Percentiles rank a stretch among this genome's conserved stretches.
These are phyloP conservation scores for Melanostoma scalare DNA, from an alignment of 2,888 invertebrate species.

Conservation along the genomic window DNA sequence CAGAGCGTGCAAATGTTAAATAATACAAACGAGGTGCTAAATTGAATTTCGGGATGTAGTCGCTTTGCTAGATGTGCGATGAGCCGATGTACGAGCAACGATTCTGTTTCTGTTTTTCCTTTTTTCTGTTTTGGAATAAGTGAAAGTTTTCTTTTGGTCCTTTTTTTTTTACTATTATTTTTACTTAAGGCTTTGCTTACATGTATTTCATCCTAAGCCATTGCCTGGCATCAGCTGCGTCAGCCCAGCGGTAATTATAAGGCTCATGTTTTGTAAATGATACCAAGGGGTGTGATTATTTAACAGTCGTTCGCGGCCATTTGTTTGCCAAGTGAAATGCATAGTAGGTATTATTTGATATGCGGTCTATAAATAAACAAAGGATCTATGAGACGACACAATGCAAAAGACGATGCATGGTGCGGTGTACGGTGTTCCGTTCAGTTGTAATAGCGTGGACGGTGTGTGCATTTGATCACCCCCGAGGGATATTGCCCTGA, in stretches of 20 bases:
- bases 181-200: neutral
- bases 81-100: conserved; percentile 14
- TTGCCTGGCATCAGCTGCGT: conserved; percentile 57
- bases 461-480: no score
- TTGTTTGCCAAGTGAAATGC: conserved; percentile 46
- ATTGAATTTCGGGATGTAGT: conserved; percentile 60
- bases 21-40: conserved; percentile 73
- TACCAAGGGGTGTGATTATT: conserved; percentile 70
- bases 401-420: neutral
- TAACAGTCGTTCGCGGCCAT: conserved; percentile 65
- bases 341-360: conserved; percentile 23
- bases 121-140: conserved; percentile 39
- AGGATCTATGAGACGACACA: neutral
- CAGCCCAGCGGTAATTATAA: conserved; percentile 63
- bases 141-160: conserved; percentile 38
- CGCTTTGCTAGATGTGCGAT: conserved; percentile 21
- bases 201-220: neutral
- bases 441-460: no score
- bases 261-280: conserved; percentile 67
- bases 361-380: conserved; percentile 14
- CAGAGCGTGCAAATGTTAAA: conserved; percentile 66
- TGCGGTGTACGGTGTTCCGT: no score
- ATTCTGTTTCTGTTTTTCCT: conserved; percentile 34
- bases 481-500: no score
- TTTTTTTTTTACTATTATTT: neutral